Evolutionary conservation across 1,140 invertebrate species (phyloP).

Genomic region (Lysiphlebus fabarum): DNA sequence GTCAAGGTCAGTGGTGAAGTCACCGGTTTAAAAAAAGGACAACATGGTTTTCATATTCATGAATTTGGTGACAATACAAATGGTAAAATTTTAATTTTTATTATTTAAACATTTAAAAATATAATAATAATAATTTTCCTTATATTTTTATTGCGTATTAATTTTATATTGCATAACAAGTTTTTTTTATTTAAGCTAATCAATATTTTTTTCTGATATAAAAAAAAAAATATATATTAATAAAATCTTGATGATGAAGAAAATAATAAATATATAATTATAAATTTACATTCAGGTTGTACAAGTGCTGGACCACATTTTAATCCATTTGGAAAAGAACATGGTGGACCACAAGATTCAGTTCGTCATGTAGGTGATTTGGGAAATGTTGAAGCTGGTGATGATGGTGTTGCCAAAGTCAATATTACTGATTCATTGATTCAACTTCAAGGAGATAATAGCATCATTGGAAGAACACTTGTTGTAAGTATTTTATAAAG

Average conservation of each 20-base stretch:
- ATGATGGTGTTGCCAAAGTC: slow-evolving; percentile 73
- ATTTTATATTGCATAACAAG: too few species aligned
- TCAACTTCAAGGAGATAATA: slow-evolving; percentile 71
- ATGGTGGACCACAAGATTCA: slow-evolving; percentile 75
- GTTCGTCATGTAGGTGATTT: slow-evolving; percentile 88
- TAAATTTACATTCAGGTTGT: slow-evolving; percentile 67
- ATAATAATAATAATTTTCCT: too few species aligned
- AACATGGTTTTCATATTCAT: slow-evolving; percentile 95
- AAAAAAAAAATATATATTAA: too few species aligned
- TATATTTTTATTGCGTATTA: too few species aligned
- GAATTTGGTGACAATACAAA: slow-evolving; percentile 96
- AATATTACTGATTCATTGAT: slow-evolving; percentile 73
- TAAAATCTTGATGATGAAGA: too few species aligned
- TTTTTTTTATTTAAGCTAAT: too few species aligned
- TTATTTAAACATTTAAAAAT: background rate
- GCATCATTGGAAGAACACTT: slow-evolving; percentile 83
- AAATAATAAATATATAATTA: too few species aligned
- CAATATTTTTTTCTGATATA: too few species aligned
- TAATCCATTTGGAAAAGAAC: slow-evolving; percentile 81
- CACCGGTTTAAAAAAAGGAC: slow-evolving; percentile 64
- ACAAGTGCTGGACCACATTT: slow-evolving; percentile 73
- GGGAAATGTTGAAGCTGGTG: slow-evolving; percentile 79
- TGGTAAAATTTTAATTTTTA: slow-evolving; percentile 48
- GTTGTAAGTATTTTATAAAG: slow-evolving; percentile 62
- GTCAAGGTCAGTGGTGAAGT: slow-evolving; percentile 73